These are phyloP conservation scores for Panagrolaimus sp. DNA, from an alignment of 1,140 invertebrate species.

Conservation along the genomic window DNA sequence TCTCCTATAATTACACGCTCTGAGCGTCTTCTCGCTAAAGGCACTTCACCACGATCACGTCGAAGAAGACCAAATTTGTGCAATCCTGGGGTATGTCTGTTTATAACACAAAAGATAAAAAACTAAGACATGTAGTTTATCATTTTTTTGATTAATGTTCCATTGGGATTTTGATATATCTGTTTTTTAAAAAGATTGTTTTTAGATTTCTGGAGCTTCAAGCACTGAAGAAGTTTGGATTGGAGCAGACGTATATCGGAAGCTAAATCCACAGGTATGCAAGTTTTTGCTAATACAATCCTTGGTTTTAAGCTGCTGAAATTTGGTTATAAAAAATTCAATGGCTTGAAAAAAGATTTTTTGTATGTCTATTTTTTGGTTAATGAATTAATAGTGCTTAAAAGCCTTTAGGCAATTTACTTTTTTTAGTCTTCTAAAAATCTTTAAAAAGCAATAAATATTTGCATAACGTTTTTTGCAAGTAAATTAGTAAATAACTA, in stretches of 20 bases:
- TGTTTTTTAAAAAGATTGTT: too few relatives aligned
- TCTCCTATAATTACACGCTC: slow-evolving; percentile 51
- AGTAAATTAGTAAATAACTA: not conserved
- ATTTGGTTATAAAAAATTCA: too few relatives aligned
- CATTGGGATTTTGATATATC: not conserved
- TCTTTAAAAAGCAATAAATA: not conserved
- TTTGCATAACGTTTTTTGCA: not conserved
- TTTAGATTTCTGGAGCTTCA: slow-evolving; percentile 38
- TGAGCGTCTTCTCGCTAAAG: slow-evolving; percentile 52
- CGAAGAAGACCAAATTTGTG: slow-evolving; percentile 25
- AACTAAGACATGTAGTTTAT: not conserved
- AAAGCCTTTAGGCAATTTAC: not conserved
- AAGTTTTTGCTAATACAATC: not conserved
- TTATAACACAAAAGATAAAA: slow-evolving; percentile 6
- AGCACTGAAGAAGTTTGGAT: slow-evolving; percentile 57
- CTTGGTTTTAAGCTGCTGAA: too few relatives aligned
- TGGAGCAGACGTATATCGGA: slow-evolving; percentile 46
- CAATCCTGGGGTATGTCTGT: not conserved
- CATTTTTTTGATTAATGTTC: slow-evolving; percentile 8
- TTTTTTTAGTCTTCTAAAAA: not conserved
- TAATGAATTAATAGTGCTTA: too few relatives aligned
- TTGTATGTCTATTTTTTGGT: too few relatives aligned
- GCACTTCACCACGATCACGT: slow-evolving; percentile 43
- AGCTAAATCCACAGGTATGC: slow-evolving; percentile 50
- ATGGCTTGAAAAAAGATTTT: too few relatives aligned